A percentile compares a stretch with the other conserved stretches of the same genome.
phyloP scores from a whole-genome alignment of 2,797 vertebrate species.

The Dryobates pubescens region DNA sequence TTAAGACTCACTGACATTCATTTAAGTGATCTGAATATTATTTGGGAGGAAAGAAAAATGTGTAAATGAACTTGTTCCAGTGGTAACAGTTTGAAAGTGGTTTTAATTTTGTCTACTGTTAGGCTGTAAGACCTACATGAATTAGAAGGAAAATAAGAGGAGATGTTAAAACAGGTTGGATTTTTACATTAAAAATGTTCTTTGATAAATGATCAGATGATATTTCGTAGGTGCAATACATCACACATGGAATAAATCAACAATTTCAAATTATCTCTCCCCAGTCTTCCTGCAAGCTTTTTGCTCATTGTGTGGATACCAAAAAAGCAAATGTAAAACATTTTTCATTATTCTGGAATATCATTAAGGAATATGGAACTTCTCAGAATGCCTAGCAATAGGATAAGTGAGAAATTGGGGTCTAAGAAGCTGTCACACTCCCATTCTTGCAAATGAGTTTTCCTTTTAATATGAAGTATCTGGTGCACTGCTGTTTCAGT shows the following conservation, averaged over 20 bases:
- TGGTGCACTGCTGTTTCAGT: not conserved
- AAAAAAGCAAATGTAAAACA: not conserved
- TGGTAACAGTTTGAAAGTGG: not conserved
- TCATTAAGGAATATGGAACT: not conserved
- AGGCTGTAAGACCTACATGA: not conserved
- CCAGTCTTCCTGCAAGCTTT: not conserved
- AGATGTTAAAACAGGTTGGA: not conserved
- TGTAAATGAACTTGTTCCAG: not conserved
- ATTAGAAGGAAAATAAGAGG: not conserved
- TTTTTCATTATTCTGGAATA: not conserved
- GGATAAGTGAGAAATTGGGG: not conserved
- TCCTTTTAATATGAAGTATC: not conserved
- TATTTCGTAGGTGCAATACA: not conserved
- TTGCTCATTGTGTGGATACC: not conserved
- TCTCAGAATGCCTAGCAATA: not conserved
- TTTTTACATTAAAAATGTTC: not conserved
- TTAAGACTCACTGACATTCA: not conserved
- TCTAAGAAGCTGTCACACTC: not conserved
- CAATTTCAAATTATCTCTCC: not conserved
- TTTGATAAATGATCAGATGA: not conserved
- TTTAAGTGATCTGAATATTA: not conserved
- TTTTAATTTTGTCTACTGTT: not conserved
- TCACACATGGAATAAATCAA: not conserved
- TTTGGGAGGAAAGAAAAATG: not conserved
- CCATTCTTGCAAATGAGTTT: not conserved